Percentiles rank a stretch among this genome's conserved stretches.
phyloP scores from a whole-genome alignment of 2,113 vertebrate genomes.

The Cepphus grylle region DNA sequence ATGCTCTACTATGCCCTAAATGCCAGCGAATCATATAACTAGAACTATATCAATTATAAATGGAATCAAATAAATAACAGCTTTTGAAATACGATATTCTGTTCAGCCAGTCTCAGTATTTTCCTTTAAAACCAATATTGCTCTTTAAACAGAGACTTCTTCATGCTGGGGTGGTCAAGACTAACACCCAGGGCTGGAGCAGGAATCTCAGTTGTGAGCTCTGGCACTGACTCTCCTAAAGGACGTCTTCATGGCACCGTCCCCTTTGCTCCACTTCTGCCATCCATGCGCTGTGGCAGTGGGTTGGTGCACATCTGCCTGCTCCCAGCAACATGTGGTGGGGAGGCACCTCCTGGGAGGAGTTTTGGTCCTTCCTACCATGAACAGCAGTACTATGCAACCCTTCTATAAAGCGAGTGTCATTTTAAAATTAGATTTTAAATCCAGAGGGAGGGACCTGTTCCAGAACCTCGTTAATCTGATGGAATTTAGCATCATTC shows the following conservation, averaged over 20 bases:
- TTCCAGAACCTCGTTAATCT: background rate
- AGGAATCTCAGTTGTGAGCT: background rate
- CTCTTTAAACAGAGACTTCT: background rate
- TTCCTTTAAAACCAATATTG: background rate
- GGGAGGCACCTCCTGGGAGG: background rate
- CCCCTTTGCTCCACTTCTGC: accelerated
- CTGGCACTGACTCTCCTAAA: background rate
- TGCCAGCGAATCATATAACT: background rate
- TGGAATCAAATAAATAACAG: background rate
- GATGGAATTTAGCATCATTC: background rate
- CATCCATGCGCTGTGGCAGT: accelerated
- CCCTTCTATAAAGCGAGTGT: background rate
- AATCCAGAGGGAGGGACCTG: background rate
- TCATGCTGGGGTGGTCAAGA: background rate
- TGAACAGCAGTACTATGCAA: background rate
- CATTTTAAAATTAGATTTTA: background rate
- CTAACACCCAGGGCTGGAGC: background rate
- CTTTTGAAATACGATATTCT: background rate
- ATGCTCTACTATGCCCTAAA: background rate
- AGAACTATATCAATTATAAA: background rate
- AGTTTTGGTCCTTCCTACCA: background rate
- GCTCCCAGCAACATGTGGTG: background rate
- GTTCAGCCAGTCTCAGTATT: background rate
- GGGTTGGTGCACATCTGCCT: background rate
- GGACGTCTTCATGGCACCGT: accelerated